Conservation (phyloP, 2,797 vertebrate species). For the Lepilemur septentrionalis region DNA sequence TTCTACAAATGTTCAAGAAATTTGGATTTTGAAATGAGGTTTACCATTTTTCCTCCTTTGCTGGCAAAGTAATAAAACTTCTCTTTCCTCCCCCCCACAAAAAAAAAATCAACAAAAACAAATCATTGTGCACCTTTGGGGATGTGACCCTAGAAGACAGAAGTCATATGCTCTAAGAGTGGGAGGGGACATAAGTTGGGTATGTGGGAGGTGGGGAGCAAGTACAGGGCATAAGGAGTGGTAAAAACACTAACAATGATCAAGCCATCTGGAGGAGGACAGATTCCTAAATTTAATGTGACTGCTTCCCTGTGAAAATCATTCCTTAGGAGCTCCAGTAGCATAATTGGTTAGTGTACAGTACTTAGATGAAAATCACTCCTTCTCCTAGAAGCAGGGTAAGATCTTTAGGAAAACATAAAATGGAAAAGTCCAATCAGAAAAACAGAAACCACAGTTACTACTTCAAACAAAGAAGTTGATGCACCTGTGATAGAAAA, state of each 20-base stretch:
- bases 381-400: background rate
- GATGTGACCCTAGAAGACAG: background rate
- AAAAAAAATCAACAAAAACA: too few species aligned
- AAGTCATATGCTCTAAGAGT: background rate
- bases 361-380: background rate
- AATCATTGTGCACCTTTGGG: background rate
- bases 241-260: conserved; percentile 8
- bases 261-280: background rate
- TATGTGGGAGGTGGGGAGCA: background rate
- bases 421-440: conserved; percentile 13
- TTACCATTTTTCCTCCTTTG: too few species aligned
- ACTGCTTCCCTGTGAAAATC: conserved; percentile 1
- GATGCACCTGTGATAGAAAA: background rate
- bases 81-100: fast-evolving
- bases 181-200: background rate
- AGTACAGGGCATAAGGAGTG: background rate
- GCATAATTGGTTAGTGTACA: background rate
- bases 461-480: conserved; percentile 4
- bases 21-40: too few species aligned
- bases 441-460: conserved; percentile 11
- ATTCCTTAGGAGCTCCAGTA: background rate
- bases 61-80: too few species aligned
- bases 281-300: background rate
- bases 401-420: background rate
- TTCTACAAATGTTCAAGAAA: too few species aligned